Evolutionary conservation across 2,113 vertebrate genomes (phyloP).

Genomic region (Rhadina sibilatrix): DNA sequence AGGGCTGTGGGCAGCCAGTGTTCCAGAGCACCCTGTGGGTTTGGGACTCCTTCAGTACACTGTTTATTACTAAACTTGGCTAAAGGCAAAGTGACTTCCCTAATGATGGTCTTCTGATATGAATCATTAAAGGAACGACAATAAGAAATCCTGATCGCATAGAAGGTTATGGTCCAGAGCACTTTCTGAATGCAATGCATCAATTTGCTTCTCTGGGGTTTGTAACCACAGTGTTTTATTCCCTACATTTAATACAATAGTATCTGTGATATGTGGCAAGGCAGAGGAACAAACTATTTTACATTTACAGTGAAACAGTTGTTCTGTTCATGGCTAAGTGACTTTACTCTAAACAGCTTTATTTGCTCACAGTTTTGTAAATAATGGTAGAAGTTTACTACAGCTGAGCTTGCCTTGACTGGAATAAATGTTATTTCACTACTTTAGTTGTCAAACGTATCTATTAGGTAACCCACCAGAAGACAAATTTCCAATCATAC

Average conservation of each 20-base stretch:
- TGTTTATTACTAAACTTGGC: background rate
- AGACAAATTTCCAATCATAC: background rate
- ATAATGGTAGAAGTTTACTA: background rate
- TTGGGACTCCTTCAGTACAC: background rate
- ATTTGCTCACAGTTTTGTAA: background rate
- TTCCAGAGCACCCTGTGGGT: fast-evolving
- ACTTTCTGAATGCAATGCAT: background rate
- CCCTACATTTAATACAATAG: background rate
- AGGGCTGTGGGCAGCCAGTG: background rate
- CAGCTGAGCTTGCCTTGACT: background rate
- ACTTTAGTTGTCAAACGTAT: background rate
- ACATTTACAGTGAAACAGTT: background rate
- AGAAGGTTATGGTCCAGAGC: background rate
- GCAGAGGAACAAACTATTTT: background rate
- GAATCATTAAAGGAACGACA: background rate
- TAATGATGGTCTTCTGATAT: background rate
- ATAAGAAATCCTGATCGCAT: background rate
- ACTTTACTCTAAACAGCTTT: background rate
- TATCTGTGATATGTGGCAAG: background rate
- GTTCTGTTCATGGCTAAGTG: background rate
- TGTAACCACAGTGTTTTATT: background rate
- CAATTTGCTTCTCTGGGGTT: background rate
- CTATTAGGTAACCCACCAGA: background rate
- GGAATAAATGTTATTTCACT: background rate
- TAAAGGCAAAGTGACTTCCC: background rate